Base-by-base conservation (phyloP, 1,140 invertebrate species). In the Drosophila eugracilis region DNA sequence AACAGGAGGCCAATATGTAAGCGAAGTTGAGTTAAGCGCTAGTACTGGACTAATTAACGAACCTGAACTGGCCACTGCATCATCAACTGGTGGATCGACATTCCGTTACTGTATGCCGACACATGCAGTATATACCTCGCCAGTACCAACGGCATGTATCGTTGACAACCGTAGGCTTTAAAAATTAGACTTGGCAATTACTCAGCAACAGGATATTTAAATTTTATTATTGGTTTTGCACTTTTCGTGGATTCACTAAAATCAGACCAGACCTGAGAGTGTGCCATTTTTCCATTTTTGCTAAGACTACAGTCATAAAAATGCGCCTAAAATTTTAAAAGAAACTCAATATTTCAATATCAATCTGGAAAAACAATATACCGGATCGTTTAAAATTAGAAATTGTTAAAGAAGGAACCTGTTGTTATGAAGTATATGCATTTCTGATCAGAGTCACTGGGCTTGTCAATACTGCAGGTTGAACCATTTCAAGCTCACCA, bases 21-120 rank as follows among this genome's bases (percentile, higher is more conserved):
- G 36, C 42, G 65, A 58, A 36, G 24, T 39, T 47, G 47, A 36
- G 47, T 52, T 34, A 19, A 26, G 32, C 26, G 41, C 36, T 41
- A 53, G 41, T 47, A 48, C 39, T 45, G 78, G 48, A 62, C 5
- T 52, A 22, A 55, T 41, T 44, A 42, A 22, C 45, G 60, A 57
- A 57, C 14, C 50, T 26, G 76, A 84, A 30, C 79, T 69, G 65
- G 34, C 50, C 19, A 30, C 14, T 53, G 48, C 60, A n/a, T 15
- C 69, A 59, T 75, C 77, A 53, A 75, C 54, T 45, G 54, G 72
- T 92, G 92, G 92, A 89, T 71, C 84, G 9, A 49, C 84, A 39
- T 93, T 92, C 85, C 92, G 92, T 85, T 93, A 93, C 91, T 93
- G 93, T 92, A 93, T 93, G 93, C 92, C 92, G 83, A 92, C 92